Base-by-base conservation (phyloP, 2,113 vertebrate genomes). In the Sturnira hondurensis region DNA sequence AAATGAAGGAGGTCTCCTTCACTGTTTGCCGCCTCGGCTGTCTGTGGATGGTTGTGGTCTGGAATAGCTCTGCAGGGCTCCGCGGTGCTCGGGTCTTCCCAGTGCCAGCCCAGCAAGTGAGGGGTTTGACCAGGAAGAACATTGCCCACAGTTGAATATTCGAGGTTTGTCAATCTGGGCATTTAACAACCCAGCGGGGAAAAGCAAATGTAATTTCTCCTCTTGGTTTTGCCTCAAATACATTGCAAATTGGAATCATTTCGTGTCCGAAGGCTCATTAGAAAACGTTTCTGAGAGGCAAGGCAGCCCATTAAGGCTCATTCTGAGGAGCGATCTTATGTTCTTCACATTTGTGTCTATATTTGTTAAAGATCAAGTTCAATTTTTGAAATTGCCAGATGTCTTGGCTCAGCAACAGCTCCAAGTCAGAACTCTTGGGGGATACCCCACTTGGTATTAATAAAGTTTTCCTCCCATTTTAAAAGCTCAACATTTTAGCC, bases 351-450 rank as follows among this genome's bases (percentile, higher is more conserved):
- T 97, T 88, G 89, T 89, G 95, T 95, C 97, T 97, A 91, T 96
- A 93, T 98, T 97, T 97, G 96, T 95, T 97, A 97, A 97, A 96
- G 96, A 97, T 97, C 93, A 96, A 95, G 94, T 97, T 97, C 93
- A 92, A 78, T 93, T 97, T 96, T 88, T 94, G 84, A 95, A 96
- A 94, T 96, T 91, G 91, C 97, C 96, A 97, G 96, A 93, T 98
- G 96, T 96, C 96, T 97, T 93, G 94, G 93, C 95, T 97, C 83
- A 86, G 89, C 83, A 80, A 90, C 94, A 96, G 93, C 86, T 94
- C 84, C 82, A 86, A 96, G 90, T 78, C 90, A 94, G 87, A 97
- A 76, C 38, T 91, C 96, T 95, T 95, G 78, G 88, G 95, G 93
- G 95, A 86, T 86, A 91, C 68, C 92, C 78, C 38, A 63, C 82